Conservation (phyloP, 2,113 vertebrate genomes). For the Lynx canadensis region DNA sequence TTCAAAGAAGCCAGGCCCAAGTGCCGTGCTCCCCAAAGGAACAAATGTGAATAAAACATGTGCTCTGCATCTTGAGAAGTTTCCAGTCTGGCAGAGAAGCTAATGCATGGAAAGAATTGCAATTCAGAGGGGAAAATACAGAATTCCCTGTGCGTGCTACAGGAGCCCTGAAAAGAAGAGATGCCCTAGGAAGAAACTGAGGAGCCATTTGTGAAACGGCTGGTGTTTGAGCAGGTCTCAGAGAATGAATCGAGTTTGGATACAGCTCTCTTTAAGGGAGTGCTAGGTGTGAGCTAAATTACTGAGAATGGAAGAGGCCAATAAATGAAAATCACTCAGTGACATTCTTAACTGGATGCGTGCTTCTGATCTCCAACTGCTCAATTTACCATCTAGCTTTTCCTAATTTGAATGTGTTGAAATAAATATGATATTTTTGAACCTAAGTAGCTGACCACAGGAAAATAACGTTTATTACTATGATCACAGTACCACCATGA, state of each 20-base stretch:
- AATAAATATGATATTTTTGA: conserved; percentile 16
- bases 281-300: not conserved
- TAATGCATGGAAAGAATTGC: conserved; percentile 12
- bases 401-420: not conserved
- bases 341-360: not conserved
- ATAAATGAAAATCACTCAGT: not conserved
- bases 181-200: not conserved
- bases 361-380: not conserved
- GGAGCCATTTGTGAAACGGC: not conserved
- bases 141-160: not conserved
- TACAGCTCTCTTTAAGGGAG: not conserved
- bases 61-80: not conserved
- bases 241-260: not conserved
- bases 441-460: not conserved
- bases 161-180: not conserved
- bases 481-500: not conserved
- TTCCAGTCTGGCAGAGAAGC: not conserved
- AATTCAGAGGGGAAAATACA: not conserved
- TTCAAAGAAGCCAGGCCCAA: not conserved
- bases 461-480: not conserved
- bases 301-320: not conserved
- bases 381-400: not conserved
- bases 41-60: conserved; percentile 36
- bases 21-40: not conserved
- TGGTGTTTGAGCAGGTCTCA: not conserved